phyloP scores from a whole-genome alignment of 2,888 invertebrate genomes.

The Hirtodrosophila histrioides region DNA sequence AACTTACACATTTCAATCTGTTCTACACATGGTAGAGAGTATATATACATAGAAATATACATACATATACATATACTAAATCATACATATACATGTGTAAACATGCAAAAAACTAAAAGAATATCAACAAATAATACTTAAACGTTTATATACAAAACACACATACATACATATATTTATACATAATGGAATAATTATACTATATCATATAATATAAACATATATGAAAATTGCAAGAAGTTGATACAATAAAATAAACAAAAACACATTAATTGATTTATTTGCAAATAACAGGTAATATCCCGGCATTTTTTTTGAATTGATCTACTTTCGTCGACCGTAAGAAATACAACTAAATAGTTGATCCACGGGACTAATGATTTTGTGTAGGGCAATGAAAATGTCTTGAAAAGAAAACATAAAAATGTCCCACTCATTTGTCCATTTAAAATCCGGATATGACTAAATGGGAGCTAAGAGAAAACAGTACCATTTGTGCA shows the following conservation, averaged over 20 bases:
- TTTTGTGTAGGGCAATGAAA: no score
- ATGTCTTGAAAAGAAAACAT: no score
- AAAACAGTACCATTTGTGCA: no score
- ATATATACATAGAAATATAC: constrained; percentile 42
- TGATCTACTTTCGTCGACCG: no score
- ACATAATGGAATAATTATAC: constrained; percentile 71
- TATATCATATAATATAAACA: constrained; percentile 60
- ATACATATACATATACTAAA: constrained; percentile 47
- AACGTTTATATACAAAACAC: constrained; percentile 66
- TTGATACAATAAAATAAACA: constrained; percentile 69
- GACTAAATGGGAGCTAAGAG: no score
- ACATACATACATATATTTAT: constrained; percentile 69
- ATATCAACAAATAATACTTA: constrained; percentile 53
- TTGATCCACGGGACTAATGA: no score
- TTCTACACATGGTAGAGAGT: constrained; percentile 46
- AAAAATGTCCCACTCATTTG: no score
- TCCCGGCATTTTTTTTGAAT: no score
- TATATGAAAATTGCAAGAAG: constrained; percentile 73
- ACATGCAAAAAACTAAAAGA: constrained; percentile 38
- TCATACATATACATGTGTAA: constrained; percentile 46
- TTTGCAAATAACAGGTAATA: not conserved
- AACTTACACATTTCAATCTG: constrained; percentile 55
- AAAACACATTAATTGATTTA: constrained; percentile 51
- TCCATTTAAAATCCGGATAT: no score
- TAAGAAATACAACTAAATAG: no score